Evolutionary conservation across 2,888 invertebrate species (phyloP).

Genomic region (Terebella lapidaria): DNA sequence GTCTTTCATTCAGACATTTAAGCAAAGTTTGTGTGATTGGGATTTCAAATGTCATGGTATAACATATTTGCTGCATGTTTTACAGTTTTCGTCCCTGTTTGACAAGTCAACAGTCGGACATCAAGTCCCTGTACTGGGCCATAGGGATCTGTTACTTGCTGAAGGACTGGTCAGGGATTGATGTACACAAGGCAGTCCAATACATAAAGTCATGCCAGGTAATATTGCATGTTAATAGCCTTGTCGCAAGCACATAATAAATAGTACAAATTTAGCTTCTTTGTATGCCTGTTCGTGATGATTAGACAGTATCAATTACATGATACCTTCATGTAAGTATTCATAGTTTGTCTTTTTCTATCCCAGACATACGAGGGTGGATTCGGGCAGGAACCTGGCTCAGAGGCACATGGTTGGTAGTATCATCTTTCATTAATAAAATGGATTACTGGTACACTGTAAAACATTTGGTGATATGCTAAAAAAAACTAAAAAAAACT

Average conservation of each 20-base stretch:
- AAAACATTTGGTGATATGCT: too few species aligned
- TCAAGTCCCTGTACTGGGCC: constrained; percentile 96
- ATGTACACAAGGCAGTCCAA: constrained; percentile 46
- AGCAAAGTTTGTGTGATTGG: too few species aligned
- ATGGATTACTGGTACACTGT: too few species aligned
- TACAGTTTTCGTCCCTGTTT: constrained; percentile 75
- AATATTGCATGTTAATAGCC: neutral
- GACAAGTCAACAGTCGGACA: constrained; percentile 76
- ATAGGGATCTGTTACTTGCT: constrained; percentile 84
- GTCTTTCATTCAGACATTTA: too few species aligned
- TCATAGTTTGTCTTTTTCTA: neutral
- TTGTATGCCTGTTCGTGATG: neutral
- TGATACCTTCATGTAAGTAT: neutral
- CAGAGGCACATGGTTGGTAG: constrained; percentile 76
- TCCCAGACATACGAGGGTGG: constrained; percentile 86
- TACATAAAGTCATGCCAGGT: neutral
- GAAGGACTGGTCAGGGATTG: constrained; percentile 83
- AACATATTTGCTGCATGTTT: neutral
- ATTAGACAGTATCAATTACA: neutral
- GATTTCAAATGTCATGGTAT: too few species aligned
- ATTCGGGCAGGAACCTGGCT: constrained; percentile 62
- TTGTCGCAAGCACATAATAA: neutral
- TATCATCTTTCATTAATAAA: neutral
- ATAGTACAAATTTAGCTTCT: neutral
- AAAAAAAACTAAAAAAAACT: too few species aligned